Conservation (phyloP, 2,113 vertebrate genomes). For the Galbula dea region DNA sequence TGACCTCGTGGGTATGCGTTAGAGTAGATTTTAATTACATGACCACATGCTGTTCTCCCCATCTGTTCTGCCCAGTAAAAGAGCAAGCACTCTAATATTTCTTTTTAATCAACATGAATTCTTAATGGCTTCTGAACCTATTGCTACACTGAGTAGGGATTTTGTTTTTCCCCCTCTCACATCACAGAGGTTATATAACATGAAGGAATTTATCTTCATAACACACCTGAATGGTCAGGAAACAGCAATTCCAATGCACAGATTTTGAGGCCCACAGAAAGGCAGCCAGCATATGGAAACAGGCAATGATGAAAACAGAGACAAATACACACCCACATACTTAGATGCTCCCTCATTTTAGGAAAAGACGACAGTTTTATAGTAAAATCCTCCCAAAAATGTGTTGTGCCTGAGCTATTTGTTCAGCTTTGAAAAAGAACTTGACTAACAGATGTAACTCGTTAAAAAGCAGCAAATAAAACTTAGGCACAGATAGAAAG, state of each 20-base stretch:
- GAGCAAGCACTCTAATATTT: not conserved
- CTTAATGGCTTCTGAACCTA: not conserved
- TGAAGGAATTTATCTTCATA: not conserved
- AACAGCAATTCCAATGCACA: not conserved
- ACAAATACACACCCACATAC: not conserved
- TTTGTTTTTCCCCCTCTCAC: accelerated
- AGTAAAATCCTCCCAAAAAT: not conserved
- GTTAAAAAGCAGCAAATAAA: not conserved
- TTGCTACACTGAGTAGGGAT: not conserved
- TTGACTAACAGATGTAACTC: not conserved
- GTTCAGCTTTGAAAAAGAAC: not conserved
- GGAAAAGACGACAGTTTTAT: not conserved
- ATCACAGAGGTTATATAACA: not conserved
- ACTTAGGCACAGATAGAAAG: not conserved
- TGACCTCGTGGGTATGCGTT: not conserved
- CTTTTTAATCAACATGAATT: conserved; percentile 22
- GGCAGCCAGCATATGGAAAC: not conserved
- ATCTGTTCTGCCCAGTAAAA: conserved; percentile 38
- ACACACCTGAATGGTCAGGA: not conserved
- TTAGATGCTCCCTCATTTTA: not conserved
- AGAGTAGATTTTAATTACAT: conserved; percentile 31
- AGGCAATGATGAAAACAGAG: not conserved
- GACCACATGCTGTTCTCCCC: conserved; percentile 19
- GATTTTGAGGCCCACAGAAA: not conserved
- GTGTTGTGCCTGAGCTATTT: not conserved